Conservation (phyloP, 2,113 vertebrate species). For the Panthera leo region DNA sequence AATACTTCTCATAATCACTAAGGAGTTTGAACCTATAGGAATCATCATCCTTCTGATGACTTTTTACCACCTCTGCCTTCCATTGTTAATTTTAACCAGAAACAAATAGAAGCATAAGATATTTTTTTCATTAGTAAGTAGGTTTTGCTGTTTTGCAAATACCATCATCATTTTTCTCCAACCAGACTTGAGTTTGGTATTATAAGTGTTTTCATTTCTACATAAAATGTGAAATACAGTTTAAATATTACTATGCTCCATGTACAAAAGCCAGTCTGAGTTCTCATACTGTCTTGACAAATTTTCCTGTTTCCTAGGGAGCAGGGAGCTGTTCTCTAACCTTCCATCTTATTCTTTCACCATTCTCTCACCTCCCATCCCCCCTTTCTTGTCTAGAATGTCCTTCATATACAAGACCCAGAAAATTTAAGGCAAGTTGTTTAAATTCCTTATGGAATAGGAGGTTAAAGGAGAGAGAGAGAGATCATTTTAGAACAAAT, state of each 20-base stretch:
- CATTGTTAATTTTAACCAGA: conserved; percentile 41
- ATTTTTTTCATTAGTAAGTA: conserved; percentile 41
- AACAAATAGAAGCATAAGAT: conserved; percentile 36
- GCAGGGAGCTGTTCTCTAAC: background rate
- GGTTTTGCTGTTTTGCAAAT: conserved; percentile 32
- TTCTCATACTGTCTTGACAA: background rate
- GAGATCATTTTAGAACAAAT: background rate
- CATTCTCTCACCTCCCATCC: background rate
- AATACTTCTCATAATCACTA: background rate
- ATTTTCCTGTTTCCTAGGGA: background rate
- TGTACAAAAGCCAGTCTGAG: background rate
- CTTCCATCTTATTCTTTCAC: background rate
- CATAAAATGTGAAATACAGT: conserved; percentile 34
- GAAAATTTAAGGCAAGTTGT: background rate
- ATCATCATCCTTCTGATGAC: background rate
- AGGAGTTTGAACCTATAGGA: background rate
- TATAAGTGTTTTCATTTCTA: conserved; percentile 51
- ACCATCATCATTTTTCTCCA: conserved; percentile 41
- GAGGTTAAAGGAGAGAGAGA: background rate
- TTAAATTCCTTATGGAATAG: background rate
- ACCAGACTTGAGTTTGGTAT: conserved; percentile 31
- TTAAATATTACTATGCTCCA: background rate
- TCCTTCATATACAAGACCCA: background rate
- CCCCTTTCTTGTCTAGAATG: background rate
- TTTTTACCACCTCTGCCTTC: conserved; percentile 51